phyloP scores from a whole-genome alignment of 2,888 invertebrate genomes.

The Noctua janthina region DNA sequence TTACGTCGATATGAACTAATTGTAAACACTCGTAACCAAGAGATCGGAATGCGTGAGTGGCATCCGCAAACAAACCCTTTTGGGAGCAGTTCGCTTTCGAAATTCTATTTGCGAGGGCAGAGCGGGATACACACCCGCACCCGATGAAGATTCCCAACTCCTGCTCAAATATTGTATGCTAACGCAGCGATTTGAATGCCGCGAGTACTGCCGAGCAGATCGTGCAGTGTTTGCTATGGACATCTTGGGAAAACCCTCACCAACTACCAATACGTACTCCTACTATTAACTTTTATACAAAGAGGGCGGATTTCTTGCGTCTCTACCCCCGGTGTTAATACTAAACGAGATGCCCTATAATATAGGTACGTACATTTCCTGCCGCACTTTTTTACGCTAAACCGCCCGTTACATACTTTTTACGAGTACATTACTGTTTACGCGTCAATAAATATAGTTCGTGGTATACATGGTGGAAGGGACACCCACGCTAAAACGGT shows the following conservation, averaged over 20 bases:
- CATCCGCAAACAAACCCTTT: slow-evolving; percentile 77
- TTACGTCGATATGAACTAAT: slow-evolving; percentile 69
- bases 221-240: slow-evolving; percentile 68
- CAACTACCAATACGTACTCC: slow-evolving; percentile 55
- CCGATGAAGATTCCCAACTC: slow-evolving; percentile 73
- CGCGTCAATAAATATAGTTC: slow-evolving; percentile 26
- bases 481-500: no score
- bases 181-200: slow-evolving; percentile 81
- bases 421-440: slow-evolving; percentile 35
- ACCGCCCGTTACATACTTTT: slow-evolving; percentile 39
- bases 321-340: slow-evolving; percentile 65
- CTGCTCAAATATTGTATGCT: slow-evolving; percentile 78
- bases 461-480: background rate
- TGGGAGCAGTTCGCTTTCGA: slow-evolving; percentile 76
- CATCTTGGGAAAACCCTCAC: slow-evolving; percentile 75
- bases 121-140: slow-evolving; percentile 67
- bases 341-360: slow-evolving; percentile 66
- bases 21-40: slow-evolving; percentile 71
- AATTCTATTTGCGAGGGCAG: slow-evolving; percentile 80
- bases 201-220: slow-evolving; percentile 68
- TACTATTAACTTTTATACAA: slow-evolving; percentile 73
- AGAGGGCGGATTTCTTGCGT: slow-evolving; percentile 66
- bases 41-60: slow-evolving; percentile 75
- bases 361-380: slow-evolving; percentile 30
- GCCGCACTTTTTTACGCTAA: slow-evolving; percentile 35